phyloP scores from a whole-genome alignment of 2,113 vertebrate genomes.

The Ageneiosus marmoratus region DNA sequence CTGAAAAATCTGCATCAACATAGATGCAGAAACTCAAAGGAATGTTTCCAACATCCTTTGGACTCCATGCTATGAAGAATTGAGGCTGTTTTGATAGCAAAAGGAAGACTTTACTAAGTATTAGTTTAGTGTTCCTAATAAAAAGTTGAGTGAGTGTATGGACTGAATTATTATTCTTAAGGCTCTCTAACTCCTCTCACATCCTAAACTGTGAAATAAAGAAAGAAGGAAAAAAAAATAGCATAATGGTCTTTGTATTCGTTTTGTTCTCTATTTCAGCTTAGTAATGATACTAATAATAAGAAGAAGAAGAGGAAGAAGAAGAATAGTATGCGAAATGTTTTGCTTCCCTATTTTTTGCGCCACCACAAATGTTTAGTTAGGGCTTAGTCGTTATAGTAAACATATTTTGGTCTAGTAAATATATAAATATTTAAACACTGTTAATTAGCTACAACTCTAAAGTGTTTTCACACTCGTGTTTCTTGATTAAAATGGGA shows the following conservation, averaged over 20 bases:
- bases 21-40: too few relatives aligned
- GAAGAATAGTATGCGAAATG: background rate
- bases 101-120: too few relatives aligned
- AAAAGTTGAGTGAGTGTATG: too few relatives aligned
- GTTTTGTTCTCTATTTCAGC: background rate
- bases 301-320: too few relatives aligned
- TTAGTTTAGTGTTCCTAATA: too few relatives aligned
- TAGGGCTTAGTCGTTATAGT: background rate
- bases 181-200: background rate
- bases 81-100: too few relatives aligned
- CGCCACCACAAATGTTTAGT: background rate
- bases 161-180: background rate
- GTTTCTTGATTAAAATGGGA: slow-evolving; percentile 13
- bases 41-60: too few relatives aligned
- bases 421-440: background rate
- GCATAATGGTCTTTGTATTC: background rate
- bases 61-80: too few relatives aligned
- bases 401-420: slow-evolving; percentile 1
- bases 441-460: slow-evolving; percentile 11
- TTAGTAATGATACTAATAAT: too few relatives aligned
- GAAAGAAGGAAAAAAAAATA: too few relatives aligned
- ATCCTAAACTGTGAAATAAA: too few relatives aligned
- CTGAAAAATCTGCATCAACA: too few relatives aligned
- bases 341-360: background rate
- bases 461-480: slow-evolving; percentile 3